Evolutionary conservation across 2,888 invertebrate species (phyloP).

Genomic region (Cryptocheilus praepositus): DNA sequence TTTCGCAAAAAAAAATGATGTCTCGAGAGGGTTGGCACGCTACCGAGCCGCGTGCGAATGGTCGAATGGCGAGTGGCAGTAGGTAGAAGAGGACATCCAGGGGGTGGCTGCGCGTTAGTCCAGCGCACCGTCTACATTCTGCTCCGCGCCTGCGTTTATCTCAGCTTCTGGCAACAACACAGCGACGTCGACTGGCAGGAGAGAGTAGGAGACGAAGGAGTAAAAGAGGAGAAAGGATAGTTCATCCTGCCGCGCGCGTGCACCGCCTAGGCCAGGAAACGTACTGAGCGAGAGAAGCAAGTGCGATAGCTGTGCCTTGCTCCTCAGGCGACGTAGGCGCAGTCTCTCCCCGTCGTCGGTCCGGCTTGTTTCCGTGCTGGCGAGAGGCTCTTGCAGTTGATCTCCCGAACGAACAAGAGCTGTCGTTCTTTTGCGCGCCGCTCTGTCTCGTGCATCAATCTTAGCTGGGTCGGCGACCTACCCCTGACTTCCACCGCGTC

Average conservation of each 20-base stretch:
- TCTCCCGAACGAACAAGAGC: neutral
- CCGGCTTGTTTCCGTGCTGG: neutral
- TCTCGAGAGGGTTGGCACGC: slow-evolving; percentile 11
- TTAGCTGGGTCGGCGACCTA: neutral
- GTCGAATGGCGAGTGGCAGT: slow-evolving; percentile 43
- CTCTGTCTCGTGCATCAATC: neutral
- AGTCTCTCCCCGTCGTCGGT: slow-evolving; percentile 9
- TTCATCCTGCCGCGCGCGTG: slow-evolving; percentile 51
- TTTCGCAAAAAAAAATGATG: no score
- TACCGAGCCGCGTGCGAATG: slow-evolving; percentile 36
- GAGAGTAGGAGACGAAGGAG: slow-evolving; percentile 1
- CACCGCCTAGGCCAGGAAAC: slow-evolving; percentile 33
- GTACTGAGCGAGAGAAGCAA: neutral
- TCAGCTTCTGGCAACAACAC: slow-evolving; percentile 25
- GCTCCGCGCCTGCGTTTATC: slow-evolving; percentile 45
- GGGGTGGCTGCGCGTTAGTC: slow-evolving; percentile 43
- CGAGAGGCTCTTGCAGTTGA: neutral
- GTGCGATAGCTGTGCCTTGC: slow-evolving; percentile 9
- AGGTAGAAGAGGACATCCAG: slow-evolving; percentile 5
- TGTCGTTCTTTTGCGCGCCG: neutral
- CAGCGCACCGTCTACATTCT: slow-evolving; percentile 6
- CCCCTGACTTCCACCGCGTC: neutral
- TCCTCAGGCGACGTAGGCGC: neutral
- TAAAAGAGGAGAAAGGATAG: slow-evolving; percentile 22
- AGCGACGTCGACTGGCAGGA: slow-evolving; percentile 5